These are phyloP conservation scores for Tetrax tetrax DNA, from an alignment of 2,113 vertebrate species.

Conservation along the genomic window DNA sequence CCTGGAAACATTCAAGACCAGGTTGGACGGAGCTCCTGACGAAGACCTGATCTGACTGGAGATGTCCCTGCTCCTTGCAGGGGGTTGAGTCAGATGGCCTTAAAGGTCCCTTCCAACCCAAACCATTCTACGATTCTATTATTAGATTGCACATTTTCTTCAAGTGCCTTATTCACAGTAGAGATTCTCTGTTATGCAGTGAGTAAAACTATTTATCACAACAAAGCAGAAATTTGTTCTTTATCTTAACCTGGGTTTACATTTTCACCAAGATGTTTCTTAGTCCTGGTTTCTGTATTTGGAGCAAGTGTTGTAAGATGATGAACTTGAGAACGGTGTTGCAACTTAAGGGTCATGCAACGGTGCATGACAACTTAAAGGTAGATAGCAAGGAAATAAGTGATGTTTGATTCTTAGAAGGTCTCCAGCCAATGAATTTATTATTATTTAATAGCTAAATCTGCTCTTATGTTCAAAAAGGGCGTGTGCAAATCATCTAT, in stretches of 20 bases:
- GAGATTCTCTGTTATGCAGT: neutral
- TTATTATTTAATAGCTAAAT: neutral
- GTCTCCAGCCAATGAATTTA: neutral
- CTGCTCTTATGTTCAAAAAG: neutral
- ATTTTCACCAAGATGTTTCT: no score
- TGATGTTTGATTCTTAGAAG: neutral
- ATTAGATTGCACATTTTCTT: neutral
- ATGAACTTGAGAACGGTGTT: neutral
- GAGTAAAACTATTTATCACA: neutral
- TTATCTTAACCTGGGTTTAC: neutral
- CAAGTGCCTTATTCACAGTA: neutral
- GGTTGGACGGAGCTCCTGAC: no score
- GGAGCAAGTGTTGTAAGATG: neutral
- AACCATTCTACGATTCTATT: neutral
- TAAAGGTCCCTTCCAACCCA: no score
- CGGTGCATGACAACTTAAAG: neutral
- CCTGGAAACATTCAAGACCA: no score
- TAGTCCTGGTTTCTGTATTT: neutral
- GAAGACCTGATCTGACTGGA: no score
- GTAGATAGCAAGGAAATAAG: neutral
- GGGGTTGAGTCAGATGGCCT: no score
- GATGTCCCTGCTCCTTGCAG: no score
- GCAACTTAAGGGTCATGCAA: neutral
- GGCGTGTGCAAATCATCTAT: neutral
- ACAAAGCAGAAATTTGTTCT: neutral